Base-by-base conservation (phyloP, 2,797 vertebrate species). In the Catostomus latipinnis region DNA sequence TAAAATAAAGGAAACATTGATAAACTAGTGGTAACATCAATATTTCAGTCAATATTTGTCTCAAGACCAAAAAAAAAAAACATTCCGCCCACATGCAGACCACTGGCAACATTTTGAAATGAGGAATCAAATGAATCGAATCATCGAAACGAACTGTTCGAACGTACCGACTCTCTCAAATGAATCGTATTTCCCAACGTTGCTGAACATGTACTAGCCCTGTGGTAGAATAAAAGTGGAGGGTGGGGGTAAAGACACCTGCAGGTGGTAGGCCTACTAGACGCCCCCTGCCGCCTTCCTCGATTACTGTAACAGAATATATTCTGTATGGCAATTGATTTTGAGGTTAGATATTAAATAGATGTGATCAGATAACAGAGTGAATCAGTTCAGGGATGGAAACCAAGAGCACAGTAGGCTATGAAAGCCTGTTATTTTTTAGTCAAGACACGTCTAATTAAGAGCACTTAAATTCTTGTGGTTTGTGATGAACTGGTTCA, bases 281-380 rank as follows among this genome's bases (percentile, higher is more conserved):
- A 77, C 69, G 76, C 82, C 84, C 76, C 73, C 82, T 86, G 49
- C 60, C 76, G 67, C 45, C 65, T 70, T 68, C 46, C 48, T 58
- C 11, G 9, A 46, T 67, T 45, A 75, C 67, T 83, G 50, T 73
- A 66, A 56, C 18, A 48, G 12, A 69, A 63, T 22, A 12, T 0
- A 57, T 65, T 34, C 60, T 5, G 43, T 52, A 34, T 65, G 14
- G 10, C 60, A 54, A 71, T 70, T 54, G 69, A 71, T 72, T 79
- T 48, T 18, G 6, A 48, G 75, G 14, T 45, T 9, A 46, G 58
- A 62, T 22, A 54, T 71, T 70, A 71, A 71, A 77, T 12, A 12
- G 46, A 68, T 45, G 16, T 57, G 54, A 68, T 69, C 45, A 10
- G 7, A 22, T 49, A 45, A 74, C 58, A 52, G 46, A 65, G 14